phyloP scores from a whole-genome alignment of 2,113 vertebrate genomes.

The Poeciliopsis turrubarensis region DNA sequence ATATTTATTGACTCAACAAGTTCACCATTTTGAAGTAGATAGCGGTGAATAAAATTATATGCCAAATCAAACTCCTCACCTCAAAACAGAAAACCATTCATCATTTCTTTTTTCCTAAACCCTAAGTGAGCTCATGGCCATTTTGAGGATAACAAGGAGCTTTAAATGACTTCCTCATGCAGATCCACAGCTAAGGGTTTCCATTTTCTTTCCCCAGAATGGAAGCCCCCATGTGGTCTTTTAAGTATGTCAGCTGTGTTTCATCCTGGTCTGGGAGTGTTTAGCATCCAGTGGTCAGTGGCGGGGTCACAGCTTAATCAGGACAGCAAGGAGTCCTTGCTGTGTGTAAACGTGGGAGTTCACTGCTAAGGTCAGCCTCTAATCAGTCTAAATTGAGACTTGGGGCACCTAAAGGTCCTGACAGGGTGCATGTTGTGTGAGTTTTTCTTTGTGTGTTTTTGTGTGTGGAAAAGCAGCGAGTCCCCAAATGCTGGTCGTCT shows the following conservation, averaged over 20 bases:
- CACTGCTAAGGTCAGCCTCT: conserved; percentile 64
- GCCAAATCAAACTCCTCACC: conserved; percentile 2
- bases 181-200: conserved; percentile 13
- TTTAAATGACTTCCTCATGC: conserved; percentile 68
- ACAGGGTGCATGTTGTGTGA: conserved; percentile 8
- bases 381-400: conserved; percentile 66
- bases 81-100: neutral
- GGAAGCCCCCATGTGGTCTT: conserved; percentile 55
- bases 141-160: conserved; percentile 33
- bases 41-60: neutral
- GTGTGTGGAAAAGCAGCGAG: conserved; percentile 11
- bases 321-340: conserved; percentile 45
- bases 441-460: conserved; percentile 18
- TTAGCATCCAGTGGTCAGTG: conserved; percentile 71
- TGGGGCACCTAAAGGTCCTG: conserved; percentile 28
- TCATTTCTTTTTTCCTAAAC: neutral
- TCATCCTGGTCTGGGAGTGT: conserved; percentile 64
- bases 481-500: conserved; percentile 12
- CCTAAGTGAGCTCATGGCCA: conserved; percentile 5
- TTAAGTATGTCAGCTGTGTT: conserved; percentile 39
- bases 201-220: conserved; percentile 13
- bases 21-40: neutral
- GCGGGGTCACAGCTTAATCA: conserved; percentile 66
- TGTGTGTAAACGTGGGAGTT: conserved; percentile 39
- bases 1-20: too few relatives aligned